Conservation (phyloP, 2,797 vertebrate genomes). For the Pseudomugil gertrudae region DNA sequence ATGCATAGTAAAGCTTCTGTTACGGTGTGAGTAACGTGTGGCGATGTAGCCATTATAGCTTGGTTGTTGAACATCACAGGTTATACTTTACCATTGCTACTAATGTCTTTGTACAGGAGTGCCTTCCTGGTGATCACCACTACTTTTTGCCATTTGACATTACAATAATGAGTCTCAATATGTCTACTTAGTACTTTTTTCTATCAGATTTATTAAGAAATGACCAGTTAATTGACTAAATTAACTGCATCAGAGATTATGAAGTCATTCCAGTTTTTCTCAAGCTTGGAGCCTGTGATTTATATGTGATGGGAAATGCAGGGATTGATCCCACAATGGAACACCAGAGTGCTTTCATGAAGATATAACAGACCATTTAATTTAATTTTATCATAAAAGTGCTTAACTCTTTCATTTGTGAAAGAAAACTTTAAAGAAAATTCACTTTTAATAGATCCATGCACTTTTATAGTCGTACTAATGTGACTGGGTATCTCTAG, state of each 20-base stretch:
- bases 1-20: conserved; percentile 30
- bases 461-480: conserved; percentile 35
- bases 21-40: conserved; percentile 22
- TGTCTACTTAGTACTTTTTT: neutral
- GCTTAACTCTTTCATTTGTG: conserved; percentile 25
- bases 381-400: conserved; percentile 16
- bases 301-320: conserved; percentile 4
- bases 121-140: neutral
- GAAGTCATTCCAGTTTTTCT: conserved; percentile 3
- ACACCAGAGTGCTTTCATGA: neutral
- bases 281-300: conserved; percentile 15
- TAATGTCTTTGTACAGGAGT: neutral
- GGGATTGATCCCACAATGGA: conserved; percentile 7
- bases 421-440: conserved; percentile 27
- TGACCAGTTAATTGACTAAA: neutral
- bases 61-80: neutral
- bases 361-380: neutral
- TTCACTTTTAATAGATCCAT: conserved; percentile 27
- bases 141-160: neutral
- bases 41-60: conserved; percentile 28
- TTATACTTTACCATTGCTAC: neutral
- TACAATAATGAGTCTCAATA: neutral
- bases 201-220: neutral
- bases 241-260: neutral
- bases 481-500: conserved; percentile 37